Base-by-base conservation (phyloP, 2,888 invertebrate species). In the Phymatocera aterrima region DNA sequence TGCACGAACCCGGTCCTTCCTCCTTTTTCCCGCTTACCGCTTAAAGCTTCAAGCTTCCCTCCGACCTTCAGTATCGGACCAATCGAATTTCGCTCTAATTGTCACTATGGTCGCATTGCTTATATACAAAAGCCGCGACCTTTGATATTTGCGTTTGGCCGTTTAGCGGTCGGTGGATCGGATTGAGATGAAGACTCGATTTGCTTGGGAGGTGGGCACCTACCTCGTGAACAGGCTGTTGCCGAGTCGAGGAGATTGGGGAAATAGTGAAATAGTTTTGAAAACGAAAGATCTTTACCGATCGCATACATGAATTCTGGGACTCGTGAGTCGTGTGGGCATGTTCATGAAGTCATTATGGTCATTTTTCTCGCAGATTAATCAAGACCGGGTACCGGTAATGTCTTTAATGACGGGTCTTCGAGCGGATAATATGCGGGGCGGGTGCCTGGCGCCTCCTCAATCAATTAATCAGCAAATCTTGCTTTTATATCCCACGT, bases 381-480 rank as follows among this genome's bases (percentile, higher is more conserved):
- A 77, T 77, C 77, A 51, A 65, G 77, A 64, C 61, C 77, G 21
- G 77, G 77, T 64, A 77, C 48, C 64, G 24, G 60, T 74, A 77
- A 72, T 79, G 81, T 81, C 82, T 83, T 82, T 89, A 89, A 89
- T 87, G 87, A 89, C 84, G 84, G 87, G 84, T 83, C 84, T 83
- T 81, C 80, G 79, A 57, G 82, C 79, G 80, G 83, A 83, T 88
- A 89, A 89, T 87, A 84, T 83, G 83, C 82, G 83, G 87, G 88
- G 88, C 88, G 88, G 84, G 82, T 84, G 85, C 57, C 84, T 83
- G 85, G 87, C 87, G 84, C 89, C 88, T 87, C 87, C 88, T 87
- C 86, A 88, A 88, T 88, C 89, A 87, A 90, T 90, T 89, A 89
- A 90, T 90, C 90, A 89, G 86, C 84, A 85, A 89, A 90, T 88